A percentile compares a stretch with the other conserved stretches of the same genome.
phyloP scores from a whole-genome alignment of 2,888 invertebrate genomes.

The Drosophila neoperkinsi region DNA sequence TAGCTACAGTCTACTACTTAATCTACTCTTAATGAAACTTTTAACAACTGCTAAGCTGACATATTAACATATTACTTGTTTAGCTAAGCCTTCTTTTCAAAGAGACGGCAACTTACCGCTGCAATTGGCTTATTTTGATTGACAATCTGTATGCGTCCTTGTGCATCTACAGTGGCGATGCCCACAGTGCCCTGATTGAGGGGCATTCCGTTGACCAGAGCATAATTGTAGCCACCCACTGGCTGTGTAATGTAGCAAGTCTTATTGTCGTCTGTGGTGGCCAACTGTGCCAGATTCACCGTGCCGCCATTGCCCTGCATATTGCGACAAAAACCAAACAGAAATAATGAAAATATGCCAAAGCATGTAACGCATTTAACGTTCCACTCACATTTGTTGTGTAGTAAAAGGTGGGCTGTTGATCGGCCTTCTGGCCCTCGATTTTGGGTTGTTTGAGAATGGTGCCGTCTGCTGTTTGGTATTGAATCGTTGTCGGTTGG shows the following conservation, averaged over 20 bases:
- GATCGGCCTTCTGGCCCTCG: slow-evolving; percentile 86
- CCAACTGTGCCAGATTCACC: slow-evolving; percentile 89
- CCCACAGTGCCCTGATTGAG: slow-evolving; percentile 87
- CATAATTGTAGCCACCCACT: slow-evolving; percentile 91
- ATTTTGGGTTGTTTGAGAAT: slow-evolving; percentile 88
- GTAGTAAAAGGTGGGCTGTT: slow-evolving; percentile 91
- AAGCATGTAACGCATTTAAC: not conserved
- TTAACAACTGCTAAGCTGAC: not conserved
- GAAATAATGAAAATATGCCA: not conserved
- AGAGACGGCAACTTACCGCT: slow-evolving; percentile 68
- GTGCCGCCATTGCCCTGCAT: slow-evolving; percentile 86
- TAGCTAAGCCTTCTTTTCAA: not conserved
- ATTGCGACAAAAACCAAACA: not conserved
- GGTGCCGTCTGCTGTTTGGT: slow-evolving; percentile 89
- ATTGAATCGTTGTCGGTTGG: slow-evolving; percentile 88
- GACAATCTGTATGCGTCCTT: slow-evolving; percentile 85
- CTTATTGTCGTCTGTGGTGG: slow-evolving; percentile 88
- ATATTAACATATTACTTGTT: not conserved
- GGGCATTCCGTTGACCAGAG: slow-evolving; percentile 94
- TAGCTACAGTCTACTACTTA: not conserved
- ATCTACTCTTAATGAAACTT: not conserved
- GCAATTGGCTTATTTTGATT: slow-evolving; percentile 85
- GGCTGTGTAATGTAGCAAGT: slow-evolving; percentile 91
- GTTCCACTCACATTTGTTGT: slow-evolving; percentile 83
- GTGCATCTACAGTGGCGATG: slow-evolving; percentile 85